A percentile compares a stretch with the other conserved stretches of the same genome.
Evolutionary conservation across 2,113 vertebrate genomes (phyloP).

Genomic region (Kryptolebias marmoratus): DNA sequence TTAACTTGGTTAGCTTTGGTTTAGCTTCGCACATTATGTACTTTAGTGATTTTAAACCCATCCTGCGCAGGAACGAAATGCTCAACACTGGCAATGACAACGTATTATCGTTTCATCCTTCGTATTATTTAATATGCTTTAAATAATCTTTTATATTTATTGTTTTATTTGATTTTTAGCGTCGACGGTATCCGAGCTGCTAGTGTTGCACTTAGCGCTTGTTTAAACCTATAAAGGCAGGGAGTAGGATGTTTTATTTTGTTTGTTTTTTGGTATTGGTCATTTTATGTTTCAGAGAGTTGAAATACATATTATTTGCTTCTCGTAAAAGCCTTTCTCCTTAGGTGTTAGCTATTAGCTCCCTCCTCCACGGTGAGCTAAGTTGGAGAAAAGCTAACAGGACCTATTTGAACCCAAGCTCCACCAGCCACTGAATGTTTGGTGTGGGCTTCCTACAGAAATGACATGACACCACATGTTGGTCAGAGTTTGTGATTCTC

Average conservation of each 20-base stretch:
- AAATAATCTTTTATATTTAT: fast-evolving
- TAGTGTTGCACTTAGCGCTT: not conserved
- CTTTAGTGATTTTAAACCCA: not conserved
- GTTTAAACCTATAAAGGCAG: not conserved
- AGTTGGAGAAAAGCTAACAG: slow-evolving; percentile 16
- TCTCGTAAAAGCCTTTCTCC: too few species aligned
- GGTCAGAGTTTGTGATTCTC: not conserved
- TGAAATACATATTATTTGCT: too few species aligned
- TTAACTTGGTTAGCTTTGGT: slow-evolving; percentile 40
- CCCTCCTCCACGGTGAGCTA: not conserved
- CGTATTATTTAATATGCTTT: not conserved
- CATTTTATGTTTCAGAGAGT: too few species aligned
- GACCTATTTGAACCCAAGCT: not conserved
- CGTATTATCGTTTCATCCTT: not conserved
- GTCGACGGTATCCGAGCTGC: not conserved
- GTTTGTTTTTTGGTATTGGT: too few species aligned
- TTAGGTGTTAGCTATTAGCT: not conserved
- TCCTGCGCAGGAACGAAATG: not conserved
- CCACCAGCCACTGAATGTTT: not conserved
- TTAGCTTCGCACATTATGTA: slow-evolving; percentile 6
- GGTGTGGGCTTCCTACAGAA: slow-evolving; percentile 6
- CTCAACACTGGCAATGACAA: not conserved
- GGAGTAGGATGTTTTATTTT: not conserved
- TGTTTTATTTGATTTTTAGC: not conserved
- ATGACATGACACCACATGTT: not conserved